phyloP scores from a whole-genome alignment of 2,888 invertebrate species.

The Biston stratarius region DNA sequence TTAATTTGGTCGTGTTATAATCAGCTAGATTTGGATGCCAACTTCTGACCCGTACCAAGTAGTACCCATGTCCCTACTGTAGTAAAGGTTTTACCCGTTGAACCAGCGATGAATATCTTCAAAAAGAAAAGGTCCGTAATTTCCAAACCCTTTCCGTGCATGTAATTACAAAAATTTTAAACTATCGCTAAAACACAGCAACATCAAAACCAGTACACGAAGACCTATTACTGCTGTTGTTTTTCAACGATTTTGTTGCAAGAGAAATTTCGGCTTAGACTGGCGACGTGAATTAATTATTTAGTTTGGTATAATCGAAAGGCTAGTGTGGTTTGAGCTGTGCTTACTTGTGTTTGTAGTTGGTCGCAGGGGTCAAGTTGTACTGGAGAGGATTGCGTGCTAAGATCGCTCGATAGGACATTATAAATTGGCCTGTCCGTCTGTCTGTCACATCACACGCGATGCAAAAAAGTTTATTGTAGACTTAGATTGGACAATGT shows the following conservation, averaged over 20 bases:
- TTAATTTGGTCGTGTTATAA: too few species aligned
- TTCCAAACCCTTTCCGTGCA: conserved; percentile 28
- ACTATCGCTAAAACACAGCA: conserved; percentile 31
- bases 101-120: conserved; percentile 9
- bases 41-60: too few species aligned
- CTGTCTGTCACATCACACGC: conserved; percentile 83
- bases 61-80: too few species aligned
- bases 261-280: conserved; percentile 13
- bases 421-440: conserved; percentile 85
- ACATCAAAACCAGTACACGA: conserved; percentile 10
- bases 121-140: conserved; percentile 20
- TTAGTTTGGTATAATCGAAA: background rate
- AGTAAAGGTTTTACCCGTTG: background rate
- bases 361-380: conserved; percentile 42
- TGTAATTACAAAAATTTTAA: conserved; percentile 32
- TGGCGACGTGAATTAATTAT: conserved; percentile 6
- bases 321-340: conserved; percentile 9
- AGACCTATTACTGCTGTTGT: conserved; percentile 4
- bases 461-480: conserved; percentile 77
- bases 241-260: background rate
- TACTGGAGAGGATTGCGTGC: conserved; percentile 50
- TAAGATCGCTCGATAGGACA: conserved; percentile 77
- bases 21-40: too few species aligned
- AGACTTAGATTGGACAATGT: conserved; percentile 27
- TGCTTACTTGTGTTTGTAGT: background rate